A percentile compares a stretch with the other conserved stretches of the same genome.
These are phyloP conservation scores for Teleogryllus occipitalis DNA, from an alignment of 1,140 invertebrate genomes.

Conservation along the genomic window DNA sequence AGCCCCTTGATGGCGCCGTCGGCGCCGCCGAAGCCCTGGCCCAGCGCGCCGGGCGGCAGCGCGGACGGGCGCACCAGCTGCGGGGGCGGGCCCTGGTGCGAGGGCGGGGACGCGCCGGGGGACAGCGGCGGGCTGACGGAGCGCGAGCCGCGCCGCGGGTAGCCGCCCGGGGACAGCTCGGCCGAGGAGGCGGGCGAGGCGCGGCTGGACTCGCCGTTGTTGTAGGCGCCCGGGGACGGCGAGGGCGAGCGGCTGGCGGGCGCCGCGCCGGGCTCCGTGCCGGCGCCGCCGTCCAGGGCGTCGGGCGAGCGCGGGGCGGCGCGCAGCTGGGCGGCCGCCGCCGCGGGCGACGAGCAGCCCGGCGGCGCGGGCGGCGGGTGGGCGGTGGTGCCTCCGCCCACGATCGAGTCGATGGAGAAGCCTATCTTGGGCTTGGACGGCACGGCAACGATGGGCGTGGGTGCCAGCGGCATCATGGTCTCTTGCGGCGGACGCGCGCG, in stretches of 20 bases:
- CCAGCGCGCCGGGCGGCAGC: slow-evolving; percentile 36
- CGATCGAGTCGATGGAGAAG: slow-evolving; percentile 91
- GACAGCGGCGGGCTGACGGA: neutral
- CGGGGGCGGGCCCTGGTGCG: slow-evolving; percentile 38
- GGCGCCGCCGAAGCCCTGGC: slow-evolving; percentile 25
- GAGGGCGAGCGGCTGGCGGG: slow-evolving; percentile 33
- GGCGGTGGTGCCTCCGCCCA: slow-evolving; percentile 50
- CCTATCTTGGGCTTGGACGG: slow-evolving; percentile 86
- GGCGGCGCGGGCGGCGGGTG: slow-evolving; percentile 22
- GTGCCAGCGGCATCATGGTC: slow-evolving; percentile 82
- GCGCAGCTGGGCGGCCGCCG: slow-evolving; percentile 28
- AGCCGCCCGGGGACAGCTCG: slow-evolving; percentile 6
- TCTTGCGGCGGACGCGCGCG: neutral
- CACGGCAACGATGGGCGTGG: slow-evolving; percentile 73
- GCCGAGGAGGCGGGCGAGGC: neutral
- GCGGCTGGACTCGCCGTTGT: slow-evolving; percentile 7
- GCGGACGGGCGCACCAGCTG: slow-evolving; percentile 30
- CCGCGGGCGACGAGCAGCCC: neutral
- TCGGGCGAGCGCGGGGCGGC: slow-evolving; percentile 30
- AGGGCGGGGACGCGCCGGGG: slow-evolving; percentile 8
- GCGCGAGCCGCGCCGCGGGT: slow-evolving; percentile 10
- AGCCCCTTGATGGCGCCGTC: slow-evolving; percentile 26
- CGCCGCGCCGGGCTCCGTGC: slow-evolving; percentile 33
- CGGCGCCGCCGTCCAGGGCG: slow-evolving; percentile 12
- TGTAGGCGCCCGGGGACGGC: slow-evolving; percentile 29